Percentiles rank a stretch among this genome's conserved stretches.
Evolutionary conservation across 2,888 invertebrate genomes (phyloP).

Genomic region (Papilio protenor): DNA sequence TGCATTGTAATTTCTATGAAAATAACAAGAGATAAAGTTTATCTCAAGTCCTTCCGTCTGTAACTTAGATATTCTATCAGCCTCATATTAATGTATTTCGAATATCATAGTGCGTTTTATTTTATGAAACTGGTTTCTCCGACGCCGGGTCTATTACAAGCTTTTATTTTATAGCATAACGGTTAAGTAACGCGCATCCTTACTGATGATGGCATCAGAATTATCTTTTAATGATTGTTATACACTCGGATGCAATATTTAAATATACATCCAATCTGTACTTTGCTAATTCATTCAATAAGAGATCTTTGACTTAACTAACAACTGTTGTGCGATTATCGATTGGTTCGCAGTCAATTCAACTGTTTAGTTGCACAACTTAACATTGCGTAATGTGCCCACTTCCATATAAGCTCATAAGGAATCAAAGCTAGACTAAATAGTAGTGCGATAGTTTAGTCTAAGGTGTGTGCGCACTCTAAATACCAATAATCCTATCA

Average conservation of each 20-base stretch:
- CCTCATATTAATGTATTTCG: constrained; percentile 4
- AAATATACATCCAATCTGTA: neutral
- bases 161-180: constrained; percentile 33
- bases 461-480: no score
- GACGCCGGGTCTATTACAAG: constrained; percentile 7
- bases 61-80: neutral
- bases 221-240: neutral
- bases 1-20: neutral
- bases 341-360: no score
- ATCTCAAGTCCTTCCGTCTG: neutral
- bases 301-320: neutral
- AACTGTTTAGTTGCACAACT: no score
- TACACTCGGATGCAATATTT: neutral
- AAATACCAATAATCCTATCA: no score
- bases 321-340: neutral
- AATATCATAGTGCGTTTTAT: constrained; percentile 28
- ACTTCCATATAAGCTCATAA: no score
- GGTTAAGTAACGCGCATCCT: constrained; percentile 14
- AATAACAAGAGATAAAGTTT: neutral
- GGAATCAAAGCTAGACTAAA: no score
- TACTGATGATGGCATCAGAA: neutral
- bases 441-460: no score
- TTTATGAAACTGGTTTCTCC: constrained; percentile 19
- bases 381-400: no score
- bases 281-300: neutral